A percentile compares a stretch with the other conserved stretches of the same genome.
Conservation (phyloP, 2,113 vertebrate species). For the Stomatorhinus ivindoensis region DNA sequence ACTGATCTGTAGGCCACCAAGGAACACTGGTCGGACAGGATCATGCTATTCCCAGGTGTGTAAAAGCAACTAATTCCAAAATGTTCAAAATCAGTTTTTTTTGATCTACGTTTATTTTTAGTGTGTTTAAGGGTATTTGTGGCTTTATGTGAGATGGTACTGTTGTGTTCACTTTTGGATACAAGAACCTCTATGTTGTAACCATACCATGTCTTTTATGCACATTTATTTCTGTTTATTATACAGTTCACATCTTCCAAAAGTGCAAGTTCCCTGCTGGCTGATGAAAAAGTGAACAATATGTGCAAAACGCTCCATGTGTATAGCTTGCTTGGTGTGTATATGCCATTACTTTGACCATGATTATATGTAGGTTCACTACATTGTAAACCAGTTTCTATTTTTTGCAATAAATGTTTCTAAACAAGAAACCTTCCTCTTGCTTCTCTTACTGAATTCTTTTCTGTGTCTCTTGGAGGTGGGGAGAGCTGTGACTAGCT, state of each 20-base stretch:
- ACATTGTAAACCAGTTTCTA: background rate
- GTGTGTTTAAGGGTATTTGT: background rate
- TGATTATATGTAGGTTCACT: background rate
- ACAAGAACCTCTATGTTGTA: background rate
- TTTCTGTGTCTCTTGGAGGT: background rate
- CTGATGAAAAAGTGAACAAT: background rate
- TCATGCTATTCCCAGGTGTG: background rate
- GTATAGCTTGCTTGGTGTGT: background rate
- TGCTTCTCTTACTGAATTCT: background rate
- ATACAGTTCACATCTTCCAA: background rate
- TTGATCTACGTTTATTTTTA: background rate
- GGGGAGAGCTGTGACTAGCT: background rate
- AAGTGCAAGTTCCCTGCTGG: conserved; percentile 1
- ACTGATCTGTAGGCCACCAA: background rate
- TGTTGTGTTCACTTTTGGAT: background rate
- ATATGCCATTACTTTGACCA: background rate
- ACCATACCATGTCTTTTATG: background rate
- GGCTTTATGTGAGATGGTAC: background rate
- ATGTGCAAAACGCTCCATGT: background rate
- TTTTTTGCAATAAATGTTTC: background rate
- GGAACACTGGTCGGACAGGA: background rate
- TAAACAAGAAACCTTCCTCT: background rate
- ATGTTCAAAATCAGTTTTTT: background rate
- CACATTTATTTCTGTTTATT: background rate
- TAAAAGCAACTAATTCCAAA: background rate